These are phyloP conservation scores for Aurelia sp. DNA, from an alignment of 30 jellyfish, hydroid and myxozoan genomes.

Conservation along the genomic window DNA sequence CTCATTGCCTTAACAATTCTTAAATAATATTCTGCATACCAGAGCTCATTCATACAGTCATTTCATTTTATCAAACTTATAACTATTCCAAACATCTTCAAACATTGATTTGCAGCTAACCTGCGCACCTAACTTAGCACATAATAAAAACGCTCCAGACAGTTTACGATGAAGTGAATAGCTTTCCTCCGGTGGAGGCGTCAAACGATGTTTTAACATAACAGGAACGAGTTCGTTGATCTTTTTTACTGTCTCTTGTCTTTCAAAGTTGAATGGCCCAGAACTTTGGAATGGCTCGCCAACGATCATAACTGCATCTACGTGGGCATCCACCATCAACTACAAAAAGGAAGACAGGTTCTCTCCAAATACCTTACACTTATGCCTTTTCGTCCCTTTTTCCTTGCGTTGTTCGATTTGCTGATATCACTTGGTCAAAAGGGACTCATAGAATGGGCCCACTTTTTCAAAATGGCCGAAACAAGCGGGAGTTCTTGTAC, in stretches of 20 bases:
- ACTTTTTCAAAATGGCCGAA: too few species aligned
- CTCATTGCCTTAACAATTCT: too few species aligned
- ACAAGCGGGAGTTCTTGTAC: too few species aligned
- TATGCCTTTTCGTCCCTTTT: too few species aligned
- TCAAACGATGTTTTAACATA: constrained; percentile 92
- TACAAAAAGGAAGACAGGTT: constrained; percentile 7
- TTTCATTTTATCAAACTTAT: constrained; percentile 34
- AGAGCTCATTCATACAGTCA: too few species aligned
- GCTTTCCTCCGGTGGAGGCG: constrained; percentile 99
- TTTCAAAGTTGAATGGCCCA: constrained; percentile 83
- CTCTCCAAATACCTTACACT: too few species aligned
- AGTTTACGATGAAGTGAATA: constrained; percentile 97
- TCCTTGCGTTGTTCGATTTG: too few species aligned
- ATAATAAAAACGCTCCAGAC: constrained; percentile 96
- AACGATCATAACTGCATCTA: constrained; percentile 98
- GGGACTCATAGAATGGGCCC: too few species aligned
- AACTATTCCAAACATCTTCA: constrained; percentile 74
- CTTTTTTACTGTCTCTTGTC: constrained; percentile 75
- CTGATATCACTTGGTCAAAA: too few species aligned
- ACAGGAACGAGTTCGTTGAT: constrained; percentile 87
- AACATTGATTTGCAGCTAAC: constrained; percentile 82
- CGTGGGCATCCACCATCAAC: constrained; percentile 95
- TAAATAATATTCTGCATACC: too few species aligned
- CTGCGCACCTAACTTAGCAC: constrained; percentile 92
- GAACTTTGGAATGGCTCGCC: constrained; percentile 86